phyloP scores from a whole-genome alignment of 2,888 invertebrate genomes.

The Erebia ligea region DNA sequence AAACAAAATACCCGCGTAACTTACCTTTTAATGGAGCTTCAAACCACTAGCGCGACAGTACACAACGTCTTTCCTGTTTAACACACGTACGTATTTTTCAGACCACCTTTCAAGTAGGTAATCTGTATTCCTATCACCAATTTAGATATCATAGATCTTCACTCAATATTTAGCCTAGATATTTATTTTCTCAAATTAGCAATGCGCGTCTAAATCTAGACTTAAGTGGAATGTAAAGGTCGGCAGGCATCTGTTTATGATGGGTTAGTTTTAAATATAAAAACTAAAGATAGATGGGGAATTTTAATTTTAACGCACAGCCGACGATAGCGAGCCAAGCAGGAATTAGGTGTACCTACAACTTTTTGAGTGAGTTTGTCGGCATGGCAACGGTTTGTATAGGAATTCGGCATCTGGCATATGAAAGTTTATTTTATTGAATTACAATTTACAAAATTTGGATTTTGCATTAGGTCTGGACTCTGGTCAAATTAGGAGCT shows the following conservation, averaged over 20 bases:
- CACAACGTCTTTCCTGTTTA: too few species aligned
- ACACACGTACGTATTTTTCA: too few species aligned
- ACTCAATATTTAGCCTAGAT: neutral
- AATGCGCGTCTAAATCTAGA: conserved; percentile 7
- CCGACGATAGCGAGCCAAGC: neutral
- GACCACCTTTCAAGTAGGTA: too few species aligned
- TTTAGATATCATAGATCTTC: neutral
- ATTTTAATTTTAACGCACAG: conserved; percentile 1
- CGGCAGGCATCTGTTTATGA: neutral
- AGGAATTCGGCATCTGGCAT: too few species aligned
- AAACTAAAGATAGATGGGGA: neutral
- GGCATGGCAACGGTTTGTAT: neutral
- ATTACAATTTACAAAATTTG: too few species aligned
- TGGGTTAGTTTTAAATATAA: conserved; percentile 2
- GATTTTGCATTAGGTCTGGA: too few species aligned
- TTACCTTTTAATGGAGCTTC: too few species aligned
- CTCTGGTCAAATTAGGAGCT: too few species aligned
- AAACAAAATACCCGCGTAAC: too few species aligned
- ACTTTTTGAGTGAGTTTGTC: neutral
- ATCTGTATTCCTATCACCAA: too few species aligned
- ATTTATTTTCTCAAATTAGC: conserved; percentile 4
- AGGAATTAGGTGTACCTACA: neutral
- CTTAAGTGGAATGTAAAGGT: conserved; percentile 11
- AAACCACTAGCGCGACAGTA: too few species aligned
- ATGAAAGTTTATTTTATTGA: too few species aligned